Conservation (phyloP, 2,113 vertebrate species). For the Indri indri region DNA sequence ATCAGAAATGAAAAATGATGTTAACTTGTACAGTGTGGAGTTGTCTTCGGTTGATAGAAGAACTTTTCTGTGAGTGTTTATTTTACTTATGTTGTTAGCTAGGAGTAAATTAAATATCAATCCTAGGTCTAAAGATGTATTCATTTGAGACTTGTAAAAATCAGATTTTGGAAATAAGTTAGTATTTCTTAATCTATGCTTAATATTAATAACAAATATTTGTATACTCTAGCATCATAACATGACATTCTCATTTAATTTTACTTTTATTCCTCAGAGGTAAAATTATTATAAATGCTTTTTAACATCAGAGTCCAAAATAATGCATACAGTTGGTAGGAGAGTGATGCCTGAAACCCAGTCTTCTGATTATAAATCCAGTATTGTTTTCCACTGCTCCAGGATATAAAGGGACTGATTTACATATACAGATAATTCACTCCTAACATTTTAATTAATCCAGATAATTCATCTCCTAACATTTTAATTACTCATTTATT, state of each 20-base stretch:
- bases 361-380: background rate
- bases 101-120: background rate
- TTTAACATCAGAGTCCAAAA: background rate
- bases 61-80: constrained; percentile 29
- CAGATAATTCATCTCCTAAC: background rate
- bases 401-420: background rate
- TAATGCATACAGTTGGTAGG: background rate
- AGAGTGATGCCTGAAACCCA: background rate
- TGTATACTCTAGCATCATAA: background rate
- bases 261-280: background rate
- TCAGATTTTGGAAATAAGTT: constrained; percentile 14
- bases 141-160: background rate
- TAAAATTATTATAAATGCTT: background rate
- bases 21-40: background rate
- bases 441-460: background rate
- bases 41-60: background rate
- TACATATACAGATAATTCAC: background rate
- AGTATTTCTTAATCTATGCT: background rate
- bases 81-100: background rate
- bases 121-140: background rate
- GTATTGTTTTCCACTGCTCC: background rate
- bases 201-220: background rate
- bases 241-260: constrained; percentile 1
- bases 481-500: background rate
- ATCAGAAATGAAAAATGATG: background rate